Evolutionary conservation across 2,113 vertebrate species (phyloP).

Genomic region (Trogon melanurus): DNA sequence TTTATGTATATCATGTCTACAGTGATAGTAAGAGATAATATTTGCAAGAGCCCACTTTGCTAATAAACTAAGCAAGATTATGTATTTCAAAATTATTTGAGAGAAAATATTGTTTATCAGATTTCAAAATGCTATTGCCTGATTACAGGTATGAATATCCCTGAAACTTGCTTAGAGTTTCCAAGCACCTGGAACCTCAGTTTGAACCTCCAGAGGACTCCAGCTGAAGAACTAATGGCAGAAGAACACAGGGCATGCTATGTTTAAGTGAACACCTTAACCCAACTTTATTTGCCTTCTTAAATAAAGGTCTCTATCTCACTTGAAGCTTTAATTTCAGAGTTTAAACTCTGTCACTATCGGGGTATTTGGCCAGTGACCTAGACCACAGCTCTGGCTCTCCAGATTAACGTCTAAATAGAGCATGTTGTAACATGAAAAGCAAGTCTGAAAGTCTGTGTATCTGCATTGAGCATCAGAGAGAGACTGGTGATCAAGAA

Average conservation of each 20-base stretch:
- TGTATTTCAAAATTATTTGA: not conserved
- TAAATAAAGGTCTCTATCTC: not conserved
- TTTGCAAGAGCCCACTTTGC: not conserved
- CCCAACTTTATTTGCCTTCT: not conserved
- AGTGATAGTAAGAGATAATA: not conserved
- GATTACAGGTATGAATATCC: not conserved
- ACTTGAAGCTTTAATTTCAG: not conserved
- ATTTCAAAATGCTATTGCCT: not conserved
- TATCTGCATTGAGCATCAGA: not conserved
- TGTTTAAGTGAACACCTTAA: not conserved
- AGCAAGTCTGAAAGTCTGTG: not conserved
- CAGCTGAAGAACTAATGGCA: not conserved
- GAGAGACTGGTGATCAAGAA: not conserved
- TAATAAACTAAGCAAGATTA: not conserved
- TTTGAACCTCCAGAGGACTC: not conserved
- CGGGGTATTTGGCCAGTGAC: not conserved
- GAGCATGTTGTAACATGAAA: not conserved
- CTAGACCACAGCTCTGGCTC: not conserved
- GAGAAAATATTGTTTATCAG: not conserved
- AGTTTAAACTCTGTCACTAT: not conserved
- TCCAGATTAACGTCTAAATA: not conserved
- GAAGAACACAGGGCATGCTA: not conserved
- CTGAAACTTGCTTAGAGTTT: not conserved
- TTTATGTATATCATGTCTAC: not conserved
- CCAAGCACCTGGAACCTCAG: not conserved